Evolutionary conservation across 1,140 invertebrate species (phyloP).

Genomic region (Diabrotica undecimpunctata): DNA sequence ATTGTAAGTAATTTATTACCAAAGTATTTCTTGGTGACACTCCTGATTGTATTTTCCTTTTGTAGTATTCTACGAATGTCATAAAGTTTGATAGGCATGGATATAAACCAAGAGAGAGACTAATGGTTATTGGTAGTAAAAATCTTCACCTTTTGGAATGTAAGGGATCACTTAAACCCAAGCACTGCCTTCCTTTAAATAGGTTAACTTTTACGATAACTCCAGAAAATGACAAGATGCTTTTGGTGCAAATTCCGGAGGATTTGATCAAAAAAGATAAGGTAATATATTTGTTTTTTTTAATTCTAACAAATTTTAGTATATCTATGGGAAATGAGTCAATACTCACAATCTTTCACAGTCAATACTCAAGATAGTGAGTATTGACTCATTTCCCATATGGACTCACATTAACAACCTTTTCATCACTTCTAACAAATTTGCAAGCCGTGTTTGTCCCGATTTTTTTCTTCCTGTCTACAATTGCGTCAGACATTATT

Average conservation of each 20-base stretch:
- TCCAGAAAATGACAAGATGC: constrained; percentile 68
- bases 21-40: neutral
- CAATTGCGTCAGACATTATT: too few relatives aligned
- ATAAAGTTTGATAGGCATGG: constrained; percentile 88
- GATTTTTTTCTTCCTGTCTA: too few relatives aligned
- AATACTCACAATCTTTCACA: too few relatives aligned
- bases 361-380: too few relatives aligned
- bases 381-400: too few relatives aligned
- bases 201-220: constrained; percentile 69
- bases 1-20: constrained; percentile 51
- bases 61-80: constrained; percentile 72
- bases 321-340: too few relatives aligned
- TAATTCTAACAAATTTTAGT: too few relatives aligned
- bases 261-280: constrained; percentile 77
- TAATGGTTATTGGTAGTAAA: constrained; percentile 71
- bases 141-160: constrained; percentile 76
- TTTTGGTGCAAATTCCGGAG: constrained; percentile 75
- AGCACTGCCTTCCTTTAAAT: constrained; percentile 73
- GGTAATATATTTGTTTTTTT: constrained; percentile 52
- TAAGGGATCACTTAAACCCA: constrained; percentile 70
- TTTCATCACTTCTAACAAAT: too few relatives aligned
- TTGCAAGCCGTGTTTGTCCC: too few relatives aligned
- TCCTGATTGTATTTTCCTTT: constrained; percentile 21
- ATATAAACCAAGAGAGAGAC: constrained; percentile 77
- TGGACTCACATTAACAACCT: too few relatives aligned